Conservation (phyloP, 2,113 vertebrate genomes). For the Laticauda laticaudata region DNA sequence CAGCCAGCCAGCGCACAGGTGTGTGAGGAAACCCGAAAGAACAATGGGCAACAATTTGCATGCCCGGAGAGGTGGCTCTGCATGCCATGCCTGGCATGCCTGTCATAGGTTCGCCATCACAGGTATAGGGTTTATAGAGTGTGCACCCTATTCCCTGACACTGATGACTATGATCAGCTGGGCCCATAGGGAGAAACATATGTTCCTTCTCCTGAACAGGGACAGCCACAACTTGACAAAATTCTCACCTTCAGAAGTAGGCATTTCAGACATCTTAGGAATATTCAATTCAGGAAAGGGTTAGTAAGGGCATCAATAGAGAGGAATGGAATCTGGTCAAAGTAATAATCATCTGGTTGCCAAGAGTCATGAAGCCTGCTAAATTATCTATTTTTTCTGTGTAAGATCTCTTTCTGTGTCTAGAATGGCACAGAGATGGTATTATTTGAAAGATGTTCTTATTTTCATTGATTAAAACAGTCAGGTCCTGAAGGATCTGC, state of each 20-base stretch:
- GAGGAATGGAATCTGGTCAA: not conserved
- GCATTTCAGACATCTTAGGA: not conserved
- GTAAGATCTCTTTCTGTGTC: not conserved
- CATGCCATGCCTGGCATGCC: no score
- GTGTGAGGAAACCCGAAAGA: no score
- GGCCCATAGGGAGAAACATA: not conserved
- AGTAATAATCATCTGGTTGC: not conserved
- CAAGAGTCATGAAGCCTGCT: not conserved
- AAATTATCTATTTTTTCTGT: not conserved
- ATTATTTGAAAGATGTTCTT: not conserved
- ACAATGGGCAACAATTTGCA: no score
- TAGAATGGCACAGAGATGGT: not conserved
- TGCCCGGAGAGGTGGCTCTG: no score
- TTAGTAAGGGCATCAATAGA: not conserved
- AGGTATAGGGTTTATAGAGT: not conserved
- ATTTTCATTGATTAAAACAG: not conserved
- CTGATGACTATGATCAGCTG: not conserved
- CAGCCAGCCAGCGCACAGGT: no score
- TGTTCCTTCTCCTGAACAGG: not conserved
- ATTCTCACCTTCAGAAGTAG: not conserved
- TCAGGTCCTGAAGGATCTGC: not conserved
- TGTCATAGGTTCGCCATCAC: no score
- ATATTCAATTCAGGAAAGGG: not conserved
- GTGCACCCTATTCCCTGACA: not conserved
- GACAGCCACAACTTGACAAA: not conserved